Evolutionary conservation across 2,797 vertebrate species (phyloP).

Genomic region (Clarias fuscus): DNA sequence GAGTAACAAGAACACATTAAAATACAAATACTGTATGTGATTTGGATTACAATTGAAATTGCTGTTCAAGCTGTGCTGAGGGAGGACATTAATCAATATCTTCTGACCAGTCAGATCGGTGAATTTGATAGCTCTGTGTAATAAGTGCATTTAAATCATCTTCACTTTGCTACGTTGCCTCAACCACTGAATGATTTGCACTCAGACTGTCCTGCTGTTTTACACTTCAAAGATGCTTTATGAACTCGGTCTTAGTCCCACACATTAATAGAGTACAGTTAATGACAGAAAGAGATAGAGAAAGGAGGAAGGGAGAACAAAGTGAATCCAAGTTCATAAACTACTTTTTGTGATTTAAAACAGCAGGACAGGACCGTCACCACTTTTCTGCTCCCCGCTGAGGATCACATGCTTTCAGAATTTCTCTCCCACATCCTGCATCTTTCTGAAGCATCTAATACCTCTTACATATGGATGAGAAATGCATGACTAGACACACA

Average conservation of each 20-base stretch:
- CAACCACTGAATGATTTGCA: background rate
- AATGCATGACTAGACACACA: background rate
- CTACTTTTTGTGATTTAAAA: constrained; percentile 24
- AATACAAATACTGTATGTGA: background rate
- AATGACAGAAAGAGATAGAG: constrained; percentile 32
- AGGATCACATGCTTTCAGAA: constrained; percentile 23
- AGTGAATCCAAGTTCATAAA: constrained; percentile 26
- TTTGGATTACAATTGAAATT: background rate
- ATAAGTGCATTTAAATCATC: constrained; percentile 1
- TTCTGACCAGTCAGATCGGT: background rate
- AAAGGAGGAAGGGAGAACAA: constrained; percentile 5
- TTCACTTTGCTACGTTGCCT: background rate
- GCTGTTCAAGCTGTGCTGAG: background rate
- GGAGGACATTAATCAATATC: background rate
- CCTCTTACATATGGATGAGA: constrained; percentile 41
- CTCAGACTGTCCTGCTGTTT: constrained; percentile 42
- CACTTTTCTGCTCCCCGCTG: constrained; percentile 19
- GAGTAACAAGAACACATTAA: background rate
- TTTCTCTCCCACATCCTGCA: constrained; percentile 33
- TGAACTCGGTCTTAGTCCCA: constrained; percentile 33
- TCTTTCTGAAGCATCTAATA: constrained; percentile 26
- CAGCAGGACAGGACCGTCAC: constrained; percentile 18
- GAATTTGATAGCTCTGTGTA: background rate
- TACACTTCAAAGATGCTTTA: constrained; percentile 34
- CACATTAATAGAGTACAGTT: constrained; percentile 43